Base-by-base conservation (phyloP, 1,140 invertebrate genomes). In the Brachionus sp. region DNA sequence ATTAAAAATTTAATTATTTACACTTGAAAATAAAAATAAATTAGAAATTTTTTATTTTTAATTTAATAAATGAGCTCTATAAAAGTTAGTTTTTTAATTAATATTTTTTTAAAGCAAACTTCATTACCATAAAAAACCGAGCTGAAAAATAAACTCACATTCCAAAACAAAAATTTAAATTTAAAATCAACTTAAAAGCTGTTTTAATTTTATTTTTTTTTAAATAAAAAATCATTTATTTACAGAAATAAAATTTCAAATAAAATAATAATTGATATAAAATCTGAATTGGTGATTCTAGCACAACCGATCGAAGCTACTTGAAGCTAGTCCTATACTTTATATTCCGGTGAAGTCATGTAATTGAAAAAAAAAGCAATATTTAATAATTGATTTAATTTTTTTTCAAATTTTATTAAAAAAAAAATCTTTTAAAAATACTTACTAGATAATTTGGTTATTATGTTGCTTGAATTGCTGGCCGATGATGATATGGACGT, bases 291-390 rank as follows among this genome's bases (percentile, higher is more conserved):
- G n/a, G 50, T 19, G n/a, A 57, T 57, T 57, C 50, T 57, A 23
- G 50, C 9, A 16, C 37, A 73, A 73, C 12, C 19, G 23, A 75
- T 46, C 4, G 42, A 29, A 7, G 9, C 42, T 75, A 75, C 25
- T 75, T 75, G 70, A 75, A 75, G 42, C 70, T 75, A 75, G 70
- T 75, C 42, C 70, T 75, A 75, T 75, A 75, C 42, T 75, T 75
- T 75, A 75, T 75, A 39, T 75, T 75, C 44, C 70, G 70, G 42
- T 75, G 70, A 46, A 75, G 42, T 75, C 70, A 75, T 75, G 37
- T 75, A 46, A 75, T 23, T 75, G 19, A 19, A 75, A 46, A 75
- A 46, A 75, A 46, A 75, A 75, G 25, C 64, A 33, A 33, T 33
- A 29, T 66, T 66, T 66, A 66, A 66, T 29, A 66, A 66, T 13